Percentiles rank a stretch among this genome's conserved stretches.
Conservation (phyloP, 1,140 invertebrate species). For the Pachypeltis micranthus region DNA sequence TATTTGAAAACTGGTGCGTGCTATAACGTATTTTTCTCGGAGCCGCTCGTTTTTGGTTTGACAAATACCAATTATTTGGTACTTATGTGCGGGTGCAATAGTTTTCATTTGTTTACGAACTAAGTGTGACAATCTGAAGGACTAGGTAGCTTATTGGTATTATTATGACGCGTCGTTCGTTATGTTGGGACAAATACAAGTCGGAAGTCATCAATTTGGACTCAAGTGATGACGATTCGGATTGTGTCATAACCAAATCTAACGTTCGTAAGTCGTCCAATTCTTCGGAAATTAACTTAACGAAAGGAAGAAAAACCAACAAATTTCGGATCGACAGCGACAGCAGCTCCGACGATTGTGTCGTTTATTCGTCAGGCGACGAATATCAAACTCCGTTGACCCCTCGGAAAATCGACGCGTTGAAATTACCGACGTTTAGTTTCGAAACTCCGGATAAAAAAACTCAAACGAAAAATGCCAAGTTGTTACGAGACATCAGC, state of each 20-base stretch:
- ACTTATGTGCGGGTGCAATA: no score
- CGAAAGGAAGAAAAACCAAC: not conserved
- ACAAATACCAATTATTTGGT: no score
- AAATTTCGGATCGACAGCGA: not conserved
- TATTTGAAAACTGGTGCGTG: no score
- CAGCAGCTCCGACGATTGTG: not conserved
- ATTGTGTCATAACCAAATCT: not conserved
- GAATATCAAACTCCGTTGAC: not conserved
- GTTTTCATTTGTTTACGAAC: no score
- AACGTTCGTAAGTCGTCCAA: not conserved
- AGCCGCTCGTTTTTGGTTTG: no score
- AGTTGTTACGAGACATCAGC: not conserved
- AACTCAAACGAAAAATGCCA: not conserved
- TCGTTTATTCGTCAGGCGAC: not conserved
- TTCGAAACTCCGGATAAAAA: not conserved
- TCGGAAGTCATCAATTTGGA: not conserved
- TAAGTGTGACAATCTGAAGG: no score
- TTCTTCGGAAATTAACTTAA: not conserved
- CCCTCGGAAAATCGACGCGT: not conserved
- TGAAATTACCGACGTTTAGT: not conserved
- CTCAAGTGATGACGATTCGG: not conserved
- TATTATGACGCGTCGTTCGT: not conserved
- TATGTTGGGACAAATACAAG: not conserved
- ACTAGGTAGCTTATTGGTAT: no score
- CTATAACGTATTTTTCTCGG: no score